Conservation (phyloP, 1,140 invertebrate genomes). For the Drosophila varians region DNA sequence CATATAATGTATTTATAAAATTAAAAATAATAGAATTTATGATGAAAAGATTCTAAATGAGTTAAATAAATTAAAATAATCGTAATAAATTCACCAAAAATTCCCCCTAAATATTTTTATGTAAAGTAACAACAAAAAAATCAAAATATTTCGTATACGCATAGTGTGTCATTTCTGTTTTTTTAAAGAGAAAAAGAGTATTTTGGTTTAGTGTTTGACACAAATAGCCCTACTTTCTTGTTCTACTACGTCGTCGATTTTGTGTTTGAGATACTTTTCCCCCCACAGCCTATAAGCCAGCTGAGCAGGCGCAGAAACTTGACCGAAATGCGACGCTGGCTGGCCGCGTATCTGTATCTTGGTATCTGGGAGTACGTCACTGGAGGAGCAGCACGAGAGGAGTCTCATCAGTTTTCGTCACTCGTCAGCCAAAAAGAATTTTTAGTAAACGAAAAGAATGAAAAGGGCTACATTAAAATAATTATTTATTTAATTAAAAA, state of each 20-base stretch:
- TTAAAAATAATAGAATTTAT: no score
- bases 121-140: no score
- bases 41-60: no score
- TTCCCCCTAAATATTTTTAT: no score
- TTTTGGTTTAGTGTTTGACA: not conserved
- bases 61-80: no score
- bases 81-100: no score
- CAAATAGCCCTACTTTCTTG: not conserved
- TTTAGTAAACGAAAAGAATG: no score
- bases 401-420: slow-evolving; percentile 24
- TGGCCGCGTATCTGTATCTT: not conserved
- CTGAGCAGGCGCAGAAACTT: slow-evolving; percentile 6
- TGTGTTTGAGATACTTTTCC: slow-evolving; percentile 10
- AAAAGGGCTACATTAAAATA: no score
- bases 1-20: not conserved
- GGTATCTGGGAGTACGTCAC: slow-evolving; percentile 24
- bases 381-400: not conserved
- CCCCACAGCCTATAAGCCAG: not conserved
- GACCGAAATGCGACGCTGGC: slow-evolving; percentile 12
- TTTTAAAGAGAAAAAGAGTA: not conserved
- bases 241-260: slow-evolving; percentile 51
- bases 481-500: no score
- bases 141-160: not conserved
- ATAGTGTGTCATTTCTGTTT: not conserved
- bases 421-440: slow-evolving; percentile 6